Percentiles rank a stretch among this genome's conserved stretches.
These are phyloP conservation scores for Caenorhabditis zanzibari DNA, from an alignment of 2,888 invertebrate species.

Conservation along the genomic window DNA sequence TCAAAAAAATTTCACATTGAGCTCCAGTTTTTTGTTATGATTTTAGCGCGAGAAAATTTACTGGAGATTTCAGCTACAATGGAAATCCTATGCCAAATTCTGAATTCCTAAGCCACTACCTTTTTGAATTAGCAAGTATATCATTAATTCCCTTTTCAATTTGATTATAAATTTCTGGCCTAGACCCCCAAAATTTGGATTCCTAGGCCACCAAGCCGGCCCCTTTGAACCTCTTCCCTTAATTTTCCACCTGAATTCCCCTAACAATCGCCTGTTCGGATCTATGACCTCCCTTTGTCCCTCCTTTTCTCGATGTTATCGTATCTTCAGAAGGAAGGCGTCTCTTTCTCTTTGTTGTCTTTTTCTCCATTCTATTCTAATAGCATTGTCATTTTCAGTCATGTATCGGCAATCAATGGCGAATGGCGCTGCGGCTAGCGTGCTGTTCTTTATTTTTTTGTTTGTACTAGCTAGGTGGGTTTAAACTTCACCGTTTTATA, in stretches of 20 bases:
- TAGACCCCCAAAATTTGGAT: background rate
- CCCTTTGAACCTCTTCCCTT: background rate
- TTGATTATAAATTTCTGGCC: too few relatives aligned
- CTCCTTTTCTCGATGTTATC: constrained; percentile 7
- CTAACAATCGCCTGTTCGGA: constrained; percentile 36
- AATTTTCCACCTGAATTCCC: constrained; percentile 36
- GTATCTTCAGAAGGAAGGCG: background rate
- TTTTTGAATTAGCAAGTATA: too few relatives aligned
- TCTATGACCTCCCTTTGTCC: constrained; percentile 26
- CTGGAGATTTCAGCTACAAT: too few relatives aligned
- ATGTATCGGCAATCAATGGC: constrained; percentile 75
- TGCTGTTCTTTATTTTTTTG: constrained; percentile 74
- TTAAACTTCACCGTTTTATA: background rate
- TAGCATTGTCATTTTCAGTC: background rate
- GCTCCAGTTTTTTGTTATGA: background rate
- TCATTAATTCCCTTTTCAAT: too few relatives aligned
- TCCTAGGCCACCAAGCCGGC: background rate
- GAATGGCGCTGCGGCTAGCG: constrained; percentile 72
- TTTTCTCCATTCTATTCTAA: background rate
- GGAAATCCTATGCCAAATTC: too few relatives aligned
- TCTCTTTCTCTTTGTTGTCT: background rate
- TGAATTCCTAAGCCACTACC: too few relatives aligned
- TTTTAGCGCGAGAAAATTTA: too few relatives aligned
- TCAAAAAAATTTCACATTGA: background rate
- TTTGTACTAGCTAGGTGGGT: constrained; percentile 72